A percentile compares a stretch with the other conserved stretches of the same genome.
These are phyloP conservation scores for Vulpes vulpes DNA, from an alignment of 2,113 vertebrate species.

Conservation along the genomic window DNA sequence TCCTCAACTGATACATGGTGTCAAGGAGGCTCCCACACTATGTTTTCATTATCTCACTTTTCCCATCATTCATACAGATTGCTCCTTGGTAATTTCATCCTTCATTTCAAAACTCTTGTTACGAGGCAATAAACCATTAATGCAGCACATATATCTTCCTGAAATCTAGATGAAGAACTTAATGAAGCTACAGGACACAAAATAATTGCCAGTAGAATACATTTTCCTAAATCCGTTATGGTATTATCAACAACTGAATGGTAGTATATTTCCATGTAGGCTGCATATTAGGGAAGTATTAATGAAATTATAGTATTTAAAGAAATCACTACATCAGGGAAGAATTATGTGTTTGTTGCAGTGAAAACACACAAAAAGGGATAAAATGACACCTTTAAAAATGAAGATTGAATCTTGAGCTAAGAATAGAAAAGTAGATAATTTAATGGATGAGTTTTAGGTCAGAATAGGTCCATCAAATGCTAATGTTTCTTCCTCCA, in stretches of 20 bases:
- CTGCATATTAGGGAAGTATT: not conserved
- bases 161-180: conserved; percentile 32
- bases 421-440: not conserved
- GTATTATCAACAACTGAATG: conserved; percentile 51
- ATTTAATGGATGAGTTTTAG: not conserved
- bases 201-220: conserved; percentile 50
- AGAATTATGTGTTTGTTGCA: not conserved
- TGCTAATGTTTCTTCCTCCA: not conserved
- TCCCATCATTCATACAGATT: conserved; percentile 53
- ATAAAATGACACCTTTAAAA: conserved; percentile 33
- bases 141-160: conserved; percentile 57
- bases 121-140: conserved; percentile 55
- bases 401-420: not conserved
- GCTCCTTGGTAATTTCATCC: conserved; percentile 65
- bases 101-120: conserved; percentile 62
- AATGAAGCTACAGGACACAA: conserved; percentile 67
- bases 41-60: conserved; percentile 47
- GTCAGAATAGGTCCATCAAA: not conserved
- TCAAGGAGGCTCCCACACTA: conserved; percentile 35
- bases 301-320: conserved; percentile 29
- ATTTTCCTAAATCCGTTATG: conserved; percentile 54
- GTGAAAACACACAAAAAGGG: not conserved
- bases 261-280: conserved; percentile 1
- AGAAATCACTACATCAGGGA: not conserved
- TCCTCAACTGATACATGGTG: not conserved